These are phyloP conservation scores for Sinocyclocheilus maitianheensis DNA, from an alignment of 2,113 vertebrate genomes.

Conservation along the genomic window DNA sequence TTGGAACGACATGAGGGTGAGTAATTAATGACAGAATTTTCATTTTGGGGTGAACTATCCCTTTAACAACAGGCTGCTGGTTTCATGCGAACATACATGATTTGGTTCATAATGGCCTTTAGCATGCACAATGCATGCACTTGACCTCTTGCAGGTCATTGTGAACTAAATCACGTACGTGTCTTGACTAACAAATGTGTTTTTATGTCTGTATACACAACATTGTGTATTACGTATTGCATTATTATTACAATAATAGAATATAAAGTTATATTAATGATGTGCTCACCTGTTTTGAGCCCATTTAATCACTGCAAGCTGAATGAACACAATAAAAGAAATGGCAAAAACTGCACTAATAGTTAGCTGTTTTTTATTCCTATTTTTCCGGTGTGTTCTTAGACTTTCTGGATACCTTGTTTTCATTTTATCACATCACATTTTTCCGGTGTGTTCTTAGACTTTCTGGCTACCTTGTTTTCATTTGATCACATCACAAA, in stretches of 20 bases:
- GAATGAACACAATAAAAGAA: not conserved
- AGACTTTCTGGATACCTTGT: not conserved
- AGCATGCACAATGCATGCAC: not conserved
- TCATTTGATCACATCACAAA: not conserved
- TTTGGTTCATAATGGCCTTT: not conserved
- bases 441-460: not conserved
- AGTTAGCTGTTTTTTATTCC: not conserved
- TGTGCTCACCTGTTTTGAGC: not conserved
- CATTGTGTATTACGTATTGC: not conserved
- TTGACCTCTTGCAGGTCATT: constrained; percentile 10
- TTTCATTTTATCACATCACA: not conserved
- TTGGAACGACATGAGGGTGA: too few relatives aligned
- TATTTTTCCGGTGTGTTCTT: not conserved
- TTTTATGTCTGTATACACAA: not conserved
- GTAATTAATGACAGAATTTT: too few relatives aligned
- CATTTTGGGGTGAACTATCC: too few relatives aligned
- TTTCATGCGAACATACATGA: too few relatives aligned
- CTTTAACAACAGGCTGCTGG: too few relatives aligned
- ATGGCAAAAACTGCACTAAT: not conserved
- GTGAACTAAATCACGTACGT: not conserved
- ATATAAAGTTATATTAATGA: not conserved
- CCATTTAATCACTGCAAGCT: not conserved
- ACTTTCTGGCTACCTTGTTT: not conserved
- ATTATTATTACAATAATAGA: not conserved
- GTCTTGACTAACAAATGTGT: not conserved